Conservation (phyloP, 2,113 vertebrate species). For the Turnix velox region DNA sequence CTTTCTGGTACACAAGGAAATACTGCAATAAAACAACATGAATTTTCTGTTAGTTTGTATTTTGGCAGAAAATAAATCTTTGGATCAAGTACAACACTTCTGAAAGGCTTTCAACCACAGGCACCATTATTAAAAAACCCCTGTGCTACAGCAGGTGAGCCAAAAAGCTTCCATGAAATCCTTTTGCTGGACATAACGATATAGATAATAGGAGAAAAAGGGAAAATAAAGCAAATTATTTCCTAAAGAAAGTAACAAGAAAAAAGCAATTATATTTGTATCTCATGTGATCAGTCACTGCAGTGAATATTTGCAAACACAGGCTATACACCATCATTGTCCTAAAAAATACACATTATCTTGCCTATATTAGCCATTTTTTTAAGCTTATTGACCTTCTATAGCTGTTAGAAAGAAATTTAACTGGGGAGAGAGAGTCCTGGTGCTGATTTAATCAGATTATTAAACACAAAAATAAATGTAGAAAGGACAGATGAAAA, state of each 20-base stretch:
- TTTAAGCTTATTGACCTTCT: not conserved
- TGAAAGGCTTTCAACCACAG: not conserved
- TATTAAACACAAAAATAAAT: not conserved
- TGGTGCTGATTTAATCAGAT: not conserved
- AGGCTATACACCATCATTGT: not conserved
- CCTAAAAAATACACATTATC: not conserved
- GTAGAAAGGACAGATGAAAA: not conserved
- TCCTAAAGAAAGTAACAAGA: not conserved
- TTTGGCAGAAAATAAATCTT: not conserved
- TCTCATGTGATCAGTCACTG: not conserved
- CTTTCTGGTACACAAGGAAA: conserved; percentile 95
- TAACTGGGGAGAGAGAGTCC: not conserved
- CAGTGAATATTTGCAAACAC: not conserved
- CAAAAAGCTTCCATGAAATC: not conserved
- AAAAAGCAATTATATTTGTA: not conserved
- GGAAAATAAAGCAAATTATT: not conserved
- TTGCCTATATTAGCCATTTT: not conserved
- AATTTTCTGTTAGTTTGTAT: conserved; percentile 1
- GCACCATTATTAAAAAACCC: not conserved
- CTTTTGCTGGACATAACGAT: not conserved
- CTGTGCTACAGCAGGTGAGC: not conserved
- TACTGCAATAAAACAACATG: conserved; percentile 74
- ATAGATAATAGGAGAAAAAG: accelerated
- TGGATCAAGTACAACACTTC: not conserved
- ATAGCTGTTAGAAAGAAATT: not conserved